A percentile compares a stretch with the other conserved stretches of the same genome.
Evolutionary conservation across 1,140 invertebrate genomes (phyloP).

Genomic region (Bombus vancouverensis): DNA sequence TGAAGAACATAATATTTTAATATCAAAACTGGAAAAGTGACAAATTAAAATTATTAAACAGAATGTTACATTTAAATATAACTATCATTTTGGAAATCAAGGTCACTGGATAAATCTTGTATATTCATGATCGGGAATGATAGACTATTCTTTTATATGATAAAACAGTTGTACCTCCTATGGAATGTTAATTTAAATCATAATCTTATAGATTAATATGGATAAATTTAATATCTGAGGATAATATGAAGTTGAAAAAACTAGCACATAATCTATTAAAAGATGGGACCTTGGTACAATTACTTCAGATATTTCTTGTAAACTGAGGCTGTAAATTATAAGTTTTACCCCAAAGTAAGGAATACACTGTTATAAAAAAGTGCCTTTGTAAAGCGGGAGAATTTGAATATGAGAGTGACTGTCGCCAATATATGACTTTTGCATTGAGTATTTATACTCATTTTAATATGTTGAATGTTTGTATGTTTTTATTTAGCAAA

Average conservation of each 20-base stretch:
- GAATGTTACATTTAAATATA: slow-evolving; percentile 21
- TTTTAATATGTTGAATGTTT: slow-evolving; percentile 27
- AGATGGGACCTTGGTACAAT: slow-evolving; percentile 46
- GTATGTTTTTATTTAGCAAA: slow-evolving; percentile 32
- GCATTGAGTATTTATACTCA: slow-evolving; percentile 38
- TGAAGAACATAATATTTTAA: slow-evolving; percentile 14
- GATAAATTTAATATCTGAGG: slow-evolving; percentile 38
- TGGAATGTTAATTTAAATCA: slow-evolving; percentile 47
- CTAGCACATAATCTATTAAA: slow-evolving; percentile 38
- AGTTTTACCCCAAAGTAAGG: slow-evolving; percentile 55
- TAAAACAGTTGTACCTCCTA: slow-evolving; percentile 35
- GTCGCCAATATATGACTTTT: slow-evolving; percentile 36
- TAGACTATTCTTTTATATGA: slow-evolving; percentile 61
- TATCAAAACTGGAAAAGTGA: slow-evolving; percentile 9
- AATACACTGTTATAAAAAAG: slow-evolving; percentile 72
- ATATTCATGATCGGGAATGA: slow-evolving; percentile 15
- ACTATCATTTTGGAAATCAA: slow-evolving; percentile 15
- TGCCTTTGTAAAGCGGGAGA: slow-evolving; percentile 74
- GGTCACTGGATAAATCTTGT: slow-evolving; percentile 20
- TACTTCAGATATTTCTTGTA: slow-evolving; percentile 42
- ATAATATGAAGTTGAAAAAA: slow-evolving; percentile 24
- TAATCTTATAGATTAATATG: slow-evolving; percentile 28
- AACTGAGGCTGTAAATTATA: slow-evolving; percentile 69
- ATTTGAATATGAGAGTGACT: slow-evolving; percentile 62
- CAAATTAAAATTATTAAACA: slow-evolving; percentile 7